Conservation (phyloP, 2,113 vertebrate species). For the Nerophis ophidion region DNA sequence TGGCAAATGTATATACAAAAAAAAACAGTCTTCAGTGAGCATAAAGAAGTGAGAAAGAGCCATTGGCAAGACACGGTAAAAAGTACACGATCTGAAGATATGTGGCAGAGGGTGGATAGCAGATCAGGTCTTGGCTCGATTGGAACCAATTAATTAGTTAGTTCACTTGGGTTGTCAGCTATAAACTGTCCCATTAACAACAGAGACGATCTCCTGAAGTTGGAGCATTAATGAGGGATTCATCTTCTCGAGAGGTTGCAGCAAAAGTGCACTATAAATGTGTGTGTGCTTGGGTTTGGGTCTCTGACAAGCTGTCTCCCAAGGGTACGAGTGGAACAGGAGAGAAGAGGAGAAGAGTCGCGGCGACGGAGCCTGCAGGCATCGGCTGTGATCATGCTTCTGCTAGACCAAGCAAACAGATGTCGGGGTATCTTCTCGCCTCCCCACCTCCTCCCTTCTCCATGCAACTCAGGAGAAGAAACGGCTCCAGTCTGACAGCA, state of each 20-base stretch:
- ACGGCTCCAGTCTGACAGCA: slow-evolving; percentile 25
- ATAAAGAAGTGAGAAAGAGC: slow-evolving; percentile 26
- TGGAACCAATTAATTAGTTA: slow-evolving; percentile 74
- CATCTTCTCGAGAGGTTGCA: slow-evolving; percentile 11
- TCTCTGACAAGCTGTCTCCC: slow-evolving; percentile 35
- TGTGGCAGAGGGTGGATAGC: slow-evolving; percentile 50
- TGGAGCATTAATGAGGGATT: slow-evolving; percentile 44
- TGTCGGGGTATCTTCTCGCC: slow-evolving; percentile 20
- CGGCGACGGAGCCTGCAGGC: slow-evolving; percentile 48
- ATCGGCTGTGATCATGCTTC: slow-evolving; percentile 48
- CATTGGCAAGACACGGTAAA: slow-evolving; percentile 35
- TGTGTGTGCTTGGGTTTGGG: slow-evolving; percentile 12
- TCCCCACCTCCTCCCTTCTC: slow-evolving; percentile 1
- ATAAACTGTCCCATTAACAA: slow-evolving; percentile 55
- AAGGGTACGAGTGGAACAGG: slow-evolving; percentile 40
- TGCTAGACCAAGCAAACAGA: slow-evolving; percentile 55
- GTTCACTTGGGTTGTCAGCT: slow-evolving; percentile 36
- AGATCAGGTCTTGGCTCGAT: slow-evolving; percentile 65
- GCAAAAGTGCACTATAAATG: slow-evolving; percentile 8
- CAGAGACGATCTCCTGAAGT: slow-evolving; percentile 33
- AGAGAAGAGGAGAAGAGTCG: slow-evolving; percentile 22
- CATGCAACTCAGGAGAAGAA: background rate
- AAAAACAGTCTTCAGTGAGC: slow-evolving; percentile 15
- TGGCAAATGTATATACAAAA: slow-evolving; percentile 10
- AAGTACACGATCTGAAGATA: slow-evolving; percentile 43